A percentile compares a stretch with the other conserved stretches of the same genome.
These are phyloP conservation scores for Hippasteria phrygiana DNA, from an alignment of 53 echinoderm and acorn worm genomes.

Conservation along the genomic window DNA sequence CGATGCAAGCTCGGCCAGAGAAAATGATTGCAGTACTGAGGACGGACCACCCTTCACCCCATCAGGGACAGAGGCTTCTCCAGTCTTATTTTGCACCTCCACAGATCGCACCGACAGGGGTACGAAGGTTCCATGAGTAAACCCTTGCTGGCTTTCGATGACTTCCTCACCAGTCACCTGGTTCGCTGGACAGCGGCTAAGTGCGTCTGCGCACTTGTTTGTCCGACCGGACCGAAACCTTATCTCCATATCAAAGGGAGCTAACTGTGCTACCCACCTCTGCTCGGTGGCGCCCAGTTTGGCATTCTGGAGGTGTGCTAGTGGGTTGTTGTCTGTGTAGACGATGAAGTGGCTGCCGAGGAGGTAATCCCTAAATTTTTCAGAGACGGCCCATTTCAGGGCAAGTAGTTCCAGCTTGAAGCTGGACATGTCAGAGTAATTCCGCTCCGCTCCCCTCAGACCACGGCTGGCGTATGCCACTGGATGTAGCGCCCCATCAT, in stretches of 20 bases:
- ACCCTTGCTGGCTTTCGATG: no score
- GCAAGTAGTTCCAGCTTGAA: conserved; percentile 22
- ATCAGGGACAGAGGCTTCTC: background rate
- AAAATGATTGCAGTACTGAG: conserved; percentile 12
- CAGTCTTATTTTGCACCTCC: background rate
- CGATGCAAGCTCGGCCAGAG: background rate
- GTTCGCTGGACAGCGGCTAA: background rate
- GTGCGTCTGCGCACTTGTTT: conserved; percentile 54
- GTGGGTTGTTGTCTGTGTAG: conserved; percentile 58
- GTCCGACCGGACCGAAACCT: conserved; percentile 60
- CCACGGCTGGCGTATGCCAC: conserved; percentile 40
- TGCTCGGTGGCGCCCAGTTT: conserved; percentile 74
- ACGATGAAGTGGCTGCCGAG: conserved; percentile 32
- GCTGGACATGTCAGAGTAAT: conserved; percentile 12
- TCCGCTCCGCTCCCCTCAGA: background rate
- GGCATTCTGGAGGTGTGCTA: conserved; percentile 56
- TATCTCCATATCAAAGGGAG: conserved; percentile 61
- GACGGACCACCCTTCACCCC: no score
- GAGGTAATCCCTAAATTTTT: conserved; percentile 64
- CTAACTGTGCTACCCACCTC: conserved; percentile 72
- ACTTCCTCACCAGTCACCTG: background rate
- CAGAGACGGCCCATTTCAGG: conserved; percentile 45
- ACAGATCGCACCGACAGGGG: background rate
- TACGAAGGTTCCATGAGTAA: no score
- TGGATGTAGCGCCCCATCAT: conserved; percentile 3